A percentile compares a stretch with the other conserved stretches of the same genome.
phyloP scores from a whole-genome alignment of 2,797 vertebrate species.

The Scomberomorus guttatus region DNA sequence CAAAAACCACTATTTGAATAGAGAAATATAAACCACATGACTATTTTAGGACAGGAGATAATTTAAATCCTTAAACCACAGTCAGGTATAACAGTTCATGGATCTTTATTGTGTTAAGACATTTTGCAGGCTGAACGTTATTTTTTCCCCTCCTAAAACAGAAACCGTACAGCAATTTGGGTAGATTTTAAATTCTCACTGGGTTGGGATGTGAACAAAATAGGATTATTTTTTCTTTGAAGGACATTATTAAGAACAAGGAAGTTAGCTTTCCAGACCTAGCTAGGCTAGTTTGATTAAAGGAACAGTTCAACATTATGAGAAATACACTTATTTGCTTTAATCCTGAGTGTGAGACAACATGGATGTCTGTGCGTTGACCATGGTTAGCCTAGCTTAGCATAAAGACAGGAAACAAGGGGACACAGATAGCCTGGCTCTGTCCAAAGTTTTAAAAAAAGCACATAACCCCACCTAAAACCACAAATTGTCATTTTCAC shows the following conservation, averaged over 20 bases:
- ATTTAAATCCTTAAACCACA: background rate
- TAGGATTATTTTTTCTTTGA: no score
- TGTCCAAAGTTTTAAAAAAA: background rate
- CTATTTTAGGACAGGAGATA: background rate
- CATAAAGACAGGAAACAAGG: background rate
- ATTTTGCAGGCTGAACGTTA: background rate
- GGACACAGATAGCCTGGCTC: no score
- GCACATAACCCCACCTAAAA: no score
- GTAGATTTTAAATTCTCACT: background rate
- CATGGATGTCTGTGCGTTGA: background rate
- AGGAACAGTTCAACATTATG: background rate
- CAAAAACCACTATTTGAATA: background rate
- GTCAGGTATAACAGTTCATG: background rate
- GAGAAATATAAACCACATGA: background rate
- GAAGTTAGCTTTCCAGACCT: background rate
- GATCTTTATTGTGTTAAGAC: background rate
- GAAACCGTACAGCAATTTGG: background rate
- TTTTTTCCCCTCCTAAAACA: background rate
- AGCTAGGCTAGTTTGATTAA: background rate
- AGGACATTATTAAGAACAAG: background rate
- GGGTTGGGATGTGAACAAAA: constrained; percentile 5
- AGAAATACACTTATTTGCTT: background rate
- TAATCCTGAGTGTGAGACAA: background rate
- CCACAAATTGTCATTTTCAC: no score
- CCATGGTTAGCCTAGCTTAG: background rate